These are phyloP conservation scores for Sylvilagus bachmani DNA, from an alignment of 2,113 vertebrate species.

Conservation along the genomic window DNA sequence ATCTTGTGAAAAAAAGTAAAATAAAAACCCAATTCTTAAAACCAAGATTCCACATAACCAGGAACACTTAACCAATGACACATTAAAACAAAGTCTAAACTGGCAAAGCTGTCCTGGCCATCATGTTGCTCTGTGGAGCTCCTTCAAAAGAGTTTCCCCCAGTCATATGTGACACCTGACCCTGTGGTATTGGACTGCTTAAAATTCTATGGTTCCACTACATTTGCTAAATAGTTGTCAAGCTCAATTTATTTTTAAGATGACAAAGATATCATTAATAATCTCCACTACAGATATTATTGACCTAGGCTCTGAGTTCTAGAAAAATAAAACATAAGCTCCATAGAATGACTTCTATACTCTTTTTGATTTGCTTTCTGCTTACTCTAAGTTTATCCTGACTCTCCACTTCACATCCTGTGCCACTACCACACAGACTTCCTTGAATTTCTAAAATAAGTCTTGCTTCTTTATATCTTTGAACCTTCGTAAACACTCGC, in stretches of 20 bases:
- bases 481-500: background rate
- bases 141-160: no score
- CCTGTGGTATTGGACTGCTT: no score
- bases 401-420: conserved; percentile 33
- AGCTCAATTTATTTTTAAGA: background rate
- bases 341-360: background rate
- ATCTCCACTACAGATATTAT: background rate
- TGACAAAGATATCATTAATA: background rate
- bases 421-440: background rate
- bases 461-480: background rate
- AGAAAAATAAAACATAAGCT: conserved; percentile 6
- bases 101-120: background rate
- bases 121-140: accelerated
- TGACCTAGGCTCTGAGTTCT: background rate
- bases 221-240: background rate
- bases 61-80: background rate
- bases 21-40: conserved; percentile 20
- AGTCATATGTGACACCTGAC: background rate
- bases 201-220: background rate
- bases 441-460: conserved; percentile 46
- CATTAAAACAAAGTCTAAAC: background rate
- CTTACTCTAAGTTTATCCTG: background rate
- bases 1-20: background rate
- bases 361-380: background rate
- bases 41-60: background rate